Conservation (phyloP, 2,113 vertebrate species). For the Paraplagusia blochii region DNA sequence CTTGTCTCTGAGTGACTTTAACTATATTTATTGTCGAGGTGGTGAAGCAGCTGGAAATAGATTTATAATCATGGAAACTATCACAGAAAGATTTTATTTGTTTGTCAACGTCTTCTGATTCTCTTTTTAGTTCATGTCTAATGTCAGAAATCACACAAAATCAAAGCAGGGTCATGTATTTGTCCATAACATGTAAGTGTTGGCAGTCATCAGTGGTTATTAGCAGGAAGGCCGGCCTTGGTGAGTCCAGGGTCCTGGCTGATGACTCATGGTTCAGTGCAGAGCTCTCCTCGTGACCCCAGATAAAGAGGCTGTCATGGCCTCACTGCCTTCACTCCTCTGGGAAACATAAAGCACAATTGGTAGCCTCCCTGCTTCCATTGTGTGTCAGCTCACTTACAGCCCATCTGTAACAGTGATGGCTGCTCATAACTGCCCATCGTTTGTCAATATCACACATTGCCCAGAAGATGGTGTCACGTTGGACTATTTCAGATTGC, state of each 20-base stretch:
- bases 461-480: constrained; percentile 5
- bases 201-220: constrained; percentile 23
- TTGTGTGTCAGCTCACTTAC: constrained; percentile 62
- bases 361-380: constrained; percentile 51
- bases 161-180: too few relatives aligned
- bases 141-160: too few relatives aligned
- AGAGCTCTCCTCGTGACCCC: constrained; percentile 46
- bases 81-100: too few relatives aligned
- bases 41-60: too few relatives aligned
- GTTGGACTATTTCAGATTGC: constrained; percentile 10
- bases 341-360: constrained; percentile 54
- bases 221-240: constrained; percentile 18
- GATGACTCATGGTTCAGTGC: constrained; percentile 53
- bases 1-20: too few relatives aligned
- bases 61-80: too few relatives aligned
- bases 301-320: constrained; percentile 53
- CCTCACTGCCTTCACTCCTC: constrained; percentile 40
- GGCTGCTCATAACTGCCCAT: constrained; percentile 50
- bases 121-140: too few relatives aligned
- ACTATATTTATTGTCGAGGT: too few relatives aligned
- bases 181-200: constrained; percentile 9
- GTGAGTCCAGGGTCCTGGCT: constrained; percentile 27
- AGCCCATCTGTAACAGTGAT: constrained; percentile 58
- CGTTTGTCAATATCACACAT: constrained; percentile 45
- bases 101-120: too few relatives aligned